phyloP scores from a whole-genome alignment of 2,797 vertebrate genomes.

The Notolabrus celidotus region DNA sequence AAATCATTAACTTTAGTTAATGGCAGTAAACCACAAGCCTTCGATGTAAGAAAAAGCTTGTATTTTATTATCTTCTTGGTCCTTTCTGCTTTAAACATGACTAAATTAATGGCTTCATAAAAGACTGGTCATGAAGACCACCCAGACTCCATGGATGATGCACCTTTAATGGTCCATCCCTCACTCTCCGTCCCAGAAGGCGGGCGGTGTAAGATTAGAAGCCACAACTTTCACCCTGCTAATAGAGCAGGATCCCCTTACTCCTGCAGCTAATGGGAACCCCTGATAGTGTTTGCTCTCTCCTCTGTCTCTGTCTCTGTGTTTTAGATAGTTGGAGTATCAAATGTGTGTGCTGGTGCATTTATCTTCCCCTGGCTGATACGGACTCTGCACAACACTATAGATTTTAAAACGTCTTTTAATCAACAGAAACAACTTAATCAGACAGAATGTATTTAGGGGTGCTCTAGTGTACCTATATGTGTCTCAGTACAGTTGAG shows the following conservation, averaged over 20 bases:
- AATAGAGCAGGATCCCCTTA: slow-evolving; percentile 66
- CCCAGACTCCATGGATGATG: slow-evolving; percentile 49
- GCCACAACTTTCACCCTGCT: slow-evolving; percentile 65
- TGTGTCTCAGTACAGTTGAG: slow-evolving; percentile 24
- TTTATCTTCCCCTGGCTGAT: slow-evolving; percentile 1
- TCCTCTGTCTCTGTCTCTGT: not conserved
- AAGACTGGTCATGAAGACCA: slow-evolving; percentile 47
- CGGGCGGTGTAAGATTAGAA: slow-evolving; percentile 71
- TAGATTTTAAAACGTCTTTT: not conserved
- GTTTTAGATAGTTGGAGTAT: slow-evolving; percentile 11
- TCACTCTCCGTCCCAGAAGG: slow-evolving; percentile 57
- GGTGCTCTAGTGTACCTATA: not conserved
- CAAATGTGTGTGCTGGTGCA: slow-evolving; percentile 11
- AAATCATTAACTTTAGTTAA: no score
- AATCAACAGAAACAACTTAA: not conserved
- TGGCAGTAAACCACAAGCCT: no score
- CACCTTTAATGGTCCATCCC: slow-evolving; percentile 65
- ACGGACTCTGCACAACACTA: not conserved
- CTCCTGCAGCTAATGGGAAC: slow-evolving; percentile 68
- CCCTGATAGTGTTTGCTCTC: slow-evolving; percentile 45
- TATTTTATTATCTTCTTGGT: slow-evolving; percentile 7
- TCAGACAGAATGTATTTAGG: not conserved
- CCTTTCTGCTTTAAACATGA: slow-evolving; percentile 14
- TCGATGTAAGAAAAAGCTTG: no score
- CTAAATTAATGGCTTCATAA: slow-evolving; percentile 26